phyloP scores from a whole-genome alignment of 2,888 invertebrate species.

The Thereva nobilitata region DNA sequence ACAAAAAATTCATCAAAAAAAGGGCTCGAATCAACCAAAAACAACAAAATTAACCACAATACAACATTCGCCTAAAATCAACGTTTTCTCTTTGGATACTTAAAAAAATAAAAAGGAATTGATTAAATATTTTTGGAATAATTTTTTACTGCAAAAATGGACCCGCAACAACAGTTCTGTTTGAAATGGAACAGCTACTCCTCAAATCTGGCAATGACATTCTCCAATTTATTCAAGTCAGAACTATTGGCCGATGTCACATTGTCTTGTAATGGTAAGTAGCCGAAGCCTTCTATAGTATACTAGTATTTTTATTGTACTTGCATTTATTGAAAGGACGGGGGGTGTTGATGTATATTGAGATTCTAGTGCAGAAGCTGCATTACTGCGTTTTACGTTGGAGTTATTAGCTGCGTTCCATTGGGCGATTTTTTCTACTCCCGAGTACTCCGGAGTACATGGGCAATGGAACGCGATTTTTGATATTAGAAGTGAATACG shows the following conservation, averaged over 20 bases:
- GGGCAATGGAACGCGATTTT: too few relatives aligned
- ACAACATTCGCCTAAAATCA: neutral
- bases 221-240: constrained; percentile 90
- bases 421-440: too few relatives aligned
- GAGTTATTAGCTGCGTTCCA: too few relatives aligned
- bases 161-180: constrained; percentile 93
- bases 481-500: too few relatives aligned
- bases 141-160: constrained; percentile 62
- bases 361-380: too few relatives aligned
- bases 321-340: too few relatives aligned
- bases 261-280: constrained; percentile 89
- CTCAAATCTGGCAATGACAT: constrained; percentile 88
- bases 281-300: neutral
- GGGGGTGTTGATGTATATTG: too few relatives aligned
- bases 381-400: too few relatives aligned
- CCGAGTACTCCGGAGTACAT: too few relatives aligned
- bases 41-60: neutral
- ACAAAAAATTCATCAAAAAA: constrained; percentile 16
- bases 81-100: constrained; percentile 27
- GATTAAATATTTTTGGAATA: too few relatives aligned
- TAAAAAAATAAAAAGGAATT: constrained; percentile 16
- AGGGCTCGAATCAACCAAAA: constrained; percentile 17
- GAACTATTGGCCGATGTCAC: constrained; percentile 92
- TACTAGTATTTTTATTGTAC: neutral
- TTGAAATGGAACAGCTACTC: constrained; percentile 96